Evolutionary conservation across 1,140 invertebrate species (phyloP), one percentile per base, ranked within the genome.

Genomic region (Cyphomyrmex costatus): DNA sequence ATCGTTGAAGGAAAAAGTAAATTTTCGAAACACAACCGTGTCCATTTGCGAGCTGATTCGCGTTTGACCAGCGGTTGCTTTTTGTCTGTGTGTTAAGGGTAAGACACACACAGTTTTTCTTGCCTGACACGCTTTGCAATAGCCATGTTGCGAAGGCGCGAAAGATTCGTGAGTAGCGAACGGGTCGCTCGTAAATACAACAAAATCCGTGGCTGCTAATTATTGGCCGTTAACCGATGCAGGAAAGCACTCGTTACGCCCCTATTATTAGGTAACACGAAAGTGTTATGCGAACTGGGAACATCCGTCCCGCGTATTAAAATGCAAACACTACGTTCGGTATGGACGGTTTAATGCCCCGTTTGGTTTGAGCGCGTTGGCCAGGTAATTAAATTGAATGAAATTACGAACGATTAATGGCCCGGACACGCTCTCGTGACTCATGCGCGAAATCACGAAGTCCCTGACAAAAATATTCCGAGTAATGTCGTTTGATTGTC

Each of bases 351-450:
- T 89, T 91, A 91, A 92, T 92, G 91, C 90, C 86, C 90, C 91
- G 88, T 89, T 91, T 84, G 89, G 86, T 89, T 92, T 88, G 90
- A 79, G 70, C 92, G 88, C 89, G 74, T 80, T 83, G 86, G 71
- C 77, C 89, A 79, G 90, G 90, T 90, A 92, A 94, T 94, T 93
- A 93, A 94, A 94, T 94, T 89, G 90, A 94, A 94, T 93, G 92
- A 92, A 94, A 94, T 94, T 94, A 94, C 91, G 89, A 88, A 91
- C 93, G 91, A 92, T 93, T 93, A 92, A 93, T 91, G 91, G 84
- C 83, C 87, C 66, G 89, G 56, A 88, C 88, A 90, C 89, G 88
- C 76, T 84, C 84, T 53, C 79, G 74, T 85, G 86, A 84, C 82
- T 80, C 86, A 88, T 86, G 91, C 80, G 68, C 82, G 74, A 85